These are phyloP conservation scores for Drosophila arawakana DNA, from an alignment of 1,140 invertebrate genomes.

Conservation along the genomic window DNA sequence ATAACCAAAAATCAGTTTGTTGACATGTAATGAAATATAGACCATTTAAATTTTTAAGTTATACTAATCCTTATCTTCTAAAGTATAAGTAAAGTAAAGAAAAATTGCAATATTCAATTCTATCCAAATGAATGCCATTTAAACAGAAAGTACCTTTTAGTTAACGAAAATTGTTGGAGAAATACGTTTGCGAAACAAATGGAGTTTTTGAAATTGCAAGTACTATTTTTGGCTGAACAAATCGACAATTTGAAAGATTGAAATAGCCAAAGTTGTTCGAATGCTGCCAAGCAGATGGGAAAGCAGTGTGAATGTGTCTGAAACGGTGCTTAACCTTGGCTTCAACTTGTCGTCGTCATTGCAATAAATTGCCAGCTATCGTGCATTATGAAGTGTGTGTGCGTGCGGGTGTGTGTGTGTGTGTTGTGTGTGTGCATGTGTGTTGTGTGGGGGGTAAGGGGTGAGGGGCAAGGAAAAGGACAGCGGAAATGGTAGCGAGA, in stretches of 20 bases:
- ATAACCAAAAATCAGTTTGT: too few species aligned
- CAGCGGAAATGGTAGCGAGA: not conserved
- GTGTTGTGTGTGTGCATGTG: not conserved
- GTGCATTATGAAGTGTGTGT: conserved; percentile 42
- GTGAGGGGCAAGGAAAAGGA: too few species aligned
- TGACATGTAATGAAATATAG: too few species aligned
- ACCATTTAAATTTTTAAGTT: too few species aligned
- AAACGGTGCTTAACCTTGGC: conserved; percentile 36
- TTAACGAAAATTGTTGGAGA: too few species aligned
- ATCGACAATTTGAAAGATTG: conserved; percentile 1
- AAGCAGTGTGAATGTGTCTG: conserved; percentile 22
- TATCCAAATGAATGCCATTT: too few species aligned
- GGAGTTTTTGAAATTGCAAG: not conserved
- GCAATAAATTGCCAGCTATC: conserved; percentile 51
- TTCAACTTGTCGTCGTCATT: conserved; percentile 33
- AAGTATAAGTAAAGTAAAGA: too few species aligned
- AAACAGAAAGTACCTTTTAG: too few species aligned
- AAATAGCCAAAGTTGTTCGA: not conserved
- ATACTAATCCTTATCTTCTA: too few species aligned
- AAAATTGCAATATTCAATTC: too few species aligned
- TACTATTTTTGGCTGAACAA: not conserved
- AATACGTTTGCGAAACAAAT: too few species aligned
- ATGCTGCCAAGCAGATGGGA: conserved; percentile 5
- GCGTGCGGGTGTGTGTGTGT: not conserved
- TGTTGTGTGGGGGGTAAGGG: not conserved